A percentile compares a stretch with the other conserved stretches of the same genome.
These are phyloP conservation scores for Crocidura indochinensis DNA, from an alignment of 2,797 vertebrate species.

Conservation along the genomic window DNA sequence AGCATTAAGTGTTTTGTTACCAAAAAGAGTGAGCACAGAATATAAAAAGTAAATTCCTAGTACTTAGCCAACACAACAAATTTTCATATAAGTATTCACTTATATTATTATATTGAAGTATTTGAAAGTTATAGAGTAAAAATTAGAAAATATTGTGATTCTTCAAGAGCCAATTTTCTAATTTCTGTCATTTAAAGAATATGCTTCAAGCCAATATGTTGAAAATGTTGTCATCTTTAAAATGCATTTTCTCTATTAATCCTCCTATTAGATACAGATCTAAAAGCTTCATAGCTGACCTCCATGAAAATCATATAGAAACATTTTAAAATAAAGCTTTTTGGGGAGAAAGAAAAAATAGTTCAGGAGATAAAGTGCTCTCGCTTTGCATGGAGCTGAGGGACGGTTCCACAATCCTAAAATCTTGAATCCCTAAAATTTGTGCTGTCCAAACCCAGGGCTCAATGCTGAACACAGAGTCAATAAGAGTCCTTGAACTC, in stretches of 20 bases:
- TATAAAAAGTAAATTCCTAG: background rate
- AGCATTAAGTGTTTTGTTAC: conserved; percentile 18
- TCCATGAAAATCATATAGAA: background rate
- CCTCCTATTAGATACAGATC: too few relatives aligned
- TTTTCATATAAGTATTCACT: background rate
- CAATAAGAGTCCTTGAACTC: too few relatives aligned
- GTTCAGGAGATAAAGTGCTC: too few relatives aligned
- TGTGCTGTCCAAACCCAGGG: too few relatives aligned
- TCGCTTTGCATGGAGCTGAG: too few relatives aligned
- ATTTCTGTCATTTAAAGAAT: conserved; percentile 1
- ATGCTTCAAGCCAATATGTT: conserved; percentile 24
- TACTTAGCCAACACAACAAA: conserved; percentile 1
- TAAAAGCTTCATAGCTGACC: background rate
- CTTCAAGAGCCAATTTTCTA: conserved; percentile 16
- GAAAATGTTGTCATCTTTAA: background rate
- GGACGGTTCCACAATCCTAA: too few relatives aligned
- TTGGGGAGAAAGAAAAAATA: too few relatives aligned
- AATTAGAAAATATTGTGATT: conserved; percentile 41
- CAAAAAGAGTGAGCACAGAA: background rate
- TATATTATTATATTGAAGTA: conserved; percentile 28
- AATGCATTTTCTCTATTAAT: background rate
- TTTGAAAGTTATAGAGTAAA: background rate
- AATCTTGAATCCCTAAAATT: too few relatives aligned
- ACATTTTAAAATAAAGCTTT: background rate
- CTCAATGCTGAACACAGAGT: too few relatives aligned